These are phyloP conservation scores for Stegostoma tigrinum DNA, from an alignment of 2,113 vertebrate genomes.

Conservation along the genomic window DNA sequence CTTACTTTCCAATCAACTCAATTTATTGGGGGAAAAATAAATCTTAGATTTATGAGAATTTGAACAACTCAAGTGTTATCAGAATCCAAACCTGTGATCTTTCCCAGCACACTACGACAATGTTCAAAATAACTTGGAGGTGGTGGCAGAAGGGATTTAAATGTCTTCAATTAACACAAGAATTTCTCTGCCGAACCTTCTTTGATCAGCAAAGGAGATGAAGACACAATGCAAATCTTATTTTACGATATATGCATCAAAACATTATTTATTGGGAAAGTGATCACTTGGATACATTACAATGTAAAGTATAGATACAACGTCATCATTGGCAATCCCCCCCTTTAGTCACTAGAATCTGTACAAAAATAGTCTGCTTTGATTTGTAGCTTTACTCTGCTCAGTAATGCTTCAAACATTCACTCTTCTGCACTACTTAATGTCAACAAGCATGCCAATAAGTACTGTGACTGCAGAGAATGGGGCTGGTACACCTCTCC, in stretches of 20 bases:
- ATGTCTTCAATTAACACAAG: not conserved
- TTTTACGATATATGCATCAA: conserved; percentile 43
- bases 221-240: conserved; percentile 12
- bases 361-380: conserved; percentile 44
- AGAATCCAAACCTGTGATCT: not conserved
- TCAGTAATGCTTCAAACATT: conserved; percentile 26
- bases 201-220: not conserved
- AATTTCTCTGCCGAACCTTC: not conserved
- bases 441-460: conserved; percentile 3
- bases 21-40: not conserved
- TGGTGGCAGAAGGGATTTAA: too few relatives aligned
- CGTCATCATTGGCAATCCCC: conserved; percentile 35
- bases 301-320: conserved; percentile 44
- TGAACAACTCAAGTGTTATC: not conserved
- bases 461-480: not conserved
- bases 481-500: not conserved
- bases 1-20: not conserved
- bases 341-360: conserved; percentile 36
- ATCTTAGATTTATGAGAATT: not conserved
- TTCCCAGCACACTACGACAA: not conserved
- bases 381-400: conserved; percentile 21
- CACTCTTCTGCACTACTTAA: conserved; percentile 21
- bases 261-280: conserved; percentile 58
- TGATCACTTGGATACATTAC: conserved; percentile 45
- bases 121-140: not conserved